Evolutionary conservation across 2,797 vertebrate genomes (phyloP).

Genomic region (Loris lydekkerianus): DNA sequence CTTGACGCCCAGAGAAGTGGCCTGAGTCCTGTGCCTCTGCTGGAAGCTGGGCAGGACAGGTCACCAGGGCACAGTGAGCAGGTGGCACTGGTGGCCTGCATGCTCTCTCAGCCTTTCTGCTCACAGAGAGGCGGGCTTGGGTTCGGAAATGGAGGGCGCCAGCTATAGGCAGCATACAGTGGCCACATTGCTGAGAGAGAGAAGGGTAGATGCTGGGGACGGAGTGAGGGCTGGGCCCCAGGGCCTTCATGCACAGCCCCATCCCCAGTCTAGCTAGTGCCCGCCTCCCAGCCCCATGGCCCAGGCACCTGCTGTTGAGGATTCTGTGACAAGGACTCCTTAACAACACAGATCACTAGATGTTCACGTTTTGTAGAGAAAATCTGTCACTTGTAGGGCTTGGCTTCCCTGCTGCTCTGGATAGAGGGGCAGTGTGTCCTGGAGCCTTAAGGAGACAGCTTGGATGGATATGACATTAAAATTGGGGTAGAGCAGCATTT

Average conservation of each 20-base stretch:
- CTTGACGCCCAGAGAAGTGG: neutral
- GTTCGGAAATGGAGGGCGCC: neutral
- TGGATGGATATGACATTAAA: neutral
- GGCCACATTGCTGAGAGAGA: neutral
- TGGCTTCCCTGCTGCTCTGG: neutral
- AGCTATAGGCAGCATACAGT: accelerated
- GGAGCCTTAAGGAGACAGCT: neutral
- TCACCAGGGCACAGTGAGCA: neutral
- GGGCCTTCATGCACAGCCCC: neutral
- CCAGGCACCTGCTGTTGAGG: neutral
- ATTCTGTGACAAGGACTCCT: neutral
- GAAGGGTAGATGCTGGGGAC: neutral
- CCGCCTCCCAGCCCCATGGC: neutral
- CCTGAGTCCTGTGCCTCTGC: neutral
- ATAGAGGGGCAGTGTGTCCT: accelerated
- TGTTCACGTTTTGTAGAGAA: neutral
- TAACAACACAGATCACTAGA: neutral
- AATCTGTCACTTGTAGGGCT: neutral
- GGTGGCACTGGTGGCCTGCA: neutral
- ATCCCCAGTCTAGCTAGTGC: neutral
- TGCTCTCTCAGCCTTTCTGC: neutral
- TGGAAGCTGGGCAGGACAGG: neutral
- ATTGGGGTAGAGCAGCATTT: neutral
- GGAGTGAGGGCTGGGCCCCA: neutral
- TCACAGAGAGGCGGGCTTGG: neutral